phyloP scores from a whole-genome alignment of 2,113 vertebrate species.

The Brachypodius melanocephalos region DNA sequence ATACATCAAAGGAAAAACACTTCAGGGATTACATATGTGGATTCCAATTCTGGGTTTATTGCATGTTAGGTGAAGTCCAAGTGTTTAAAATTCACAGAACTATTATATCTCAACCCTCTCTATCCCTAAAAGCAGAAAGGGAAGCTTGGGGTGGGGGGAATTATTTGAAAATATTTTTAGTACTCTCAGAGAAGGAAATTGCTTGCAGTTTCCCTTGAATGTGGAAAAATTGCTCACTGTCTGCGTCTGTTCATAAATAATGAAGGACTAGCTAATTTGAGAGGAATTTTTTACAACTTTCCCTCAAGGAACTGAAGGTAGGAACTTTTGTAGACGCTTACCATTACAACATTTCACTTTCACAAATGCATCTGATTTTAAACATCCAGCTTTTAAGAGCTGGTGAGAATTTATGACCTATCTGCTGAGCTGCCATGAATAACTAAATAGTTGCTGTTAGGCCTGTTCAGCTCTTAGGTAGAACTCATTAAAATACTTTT shows the following conservation, averaged over 20 bases:
- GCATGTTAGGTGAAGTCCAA: neutral
- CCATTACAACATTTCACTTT: neutral
- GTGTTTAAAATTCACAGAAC: neutral
- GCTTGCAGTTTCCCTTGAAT: neutral
- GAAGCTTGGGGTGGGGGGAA: neutral
- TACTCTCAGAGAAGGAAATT: neutral
- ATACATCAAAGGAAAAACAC: neutral
- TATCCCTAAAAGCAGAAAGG: neutral
- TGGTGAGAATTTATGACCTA: neutral
- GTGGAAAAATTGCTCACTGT: neutral
- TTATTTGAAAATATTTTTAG: neutral
- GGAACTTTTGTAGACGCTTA: neutral
- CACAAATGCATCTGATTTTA: neutral
- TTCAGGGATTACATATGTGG: neutral
- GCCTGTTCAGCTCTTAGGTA: neutral
- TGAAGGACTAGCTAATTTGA: neutral
- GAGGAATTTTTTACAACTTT: neutral
- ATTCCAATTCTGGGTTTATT: neutral
- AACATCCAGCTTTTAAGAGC: neutral
- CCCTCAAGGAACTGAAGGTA: neutral
- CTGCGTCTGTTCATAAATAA: neutral
- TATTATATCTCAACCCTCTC: neutral
- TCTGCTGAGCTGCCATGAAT: neutral
- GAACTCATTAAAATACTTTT: slow-evolving; percentile 1
- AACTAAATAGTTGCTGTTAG: neutral